Evolutionary conservation across 2,888 invertebrate genomes (phyloP).

Genomic region (Imbricaverruca yamaguchii): DNA sequence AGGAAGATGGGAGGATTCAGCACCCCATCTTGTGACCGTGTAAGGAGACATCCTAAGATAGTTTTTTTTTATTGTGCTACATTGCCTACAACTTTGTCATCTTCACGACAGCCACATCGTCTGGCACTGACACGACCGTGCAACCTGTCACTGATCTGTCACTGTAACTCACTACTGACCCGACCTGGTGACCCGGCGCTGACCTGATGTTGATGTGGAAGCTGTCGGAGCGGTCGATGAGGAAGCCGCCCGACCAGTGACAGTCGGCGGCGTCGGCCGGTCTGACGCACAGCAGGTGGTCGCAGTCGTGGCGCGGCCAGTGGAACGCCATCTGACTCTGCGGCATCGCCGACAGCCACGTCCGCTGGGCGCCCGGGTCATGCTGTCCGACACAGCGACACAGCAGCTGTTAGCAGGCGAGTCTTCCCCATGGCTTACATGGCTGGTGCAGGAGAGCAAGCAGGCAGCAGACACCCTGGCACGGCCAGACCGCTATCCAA

Average conservation of each 20-base stretch:
- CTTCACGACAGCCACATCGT: no score
- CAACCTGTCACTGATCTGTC: background rate
- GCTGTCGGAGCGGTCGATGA: slow-evolving; percentile 72
- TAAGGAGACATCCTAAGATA: no score
- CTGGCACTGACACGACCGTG: background rate
- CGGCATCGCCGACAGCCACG: slow-evolving; percentile 70
- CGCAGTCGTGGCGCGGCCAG: slow-evolving; percentile 87
- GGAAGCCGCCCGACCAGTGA: slow-evolving; percentile 85
- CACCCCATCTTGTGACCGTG: no score
- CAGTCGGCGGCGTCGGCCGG: slow-evolving; percentile 57
- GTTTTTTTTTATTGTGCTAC: no score
- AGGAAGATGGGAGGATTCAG: no score
- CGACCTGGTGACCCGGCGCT: slow-evolving; percentile 24
- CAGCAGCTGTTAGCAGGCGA: slow-evolving; percentile 1
- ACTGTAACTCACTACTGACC: background rate
- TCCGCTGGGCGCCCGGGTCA: slow-evolving; percentile 60
- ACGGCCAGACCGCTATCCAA: no score
- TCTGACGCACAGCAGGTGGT: slow-evolving; percentile 78
- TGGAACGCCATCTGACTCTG: slow-evolving; percentile 91
- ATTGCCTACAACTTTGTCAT: no score
- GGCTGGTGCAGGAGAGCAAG: no score
- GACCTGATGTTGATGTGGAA: slow-evolving; percentile 79
- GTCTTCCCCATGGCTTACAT: no score
- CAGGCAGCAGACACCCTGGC: no score
- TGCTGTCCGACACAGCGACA: slow-evolving; percentile 43